Evolutionary conservation across 2,113 vertebrate species (phyloP), one percentile per base, ranked within the genome.

Genomic region (Rhynchomys soricoides): DNA sequence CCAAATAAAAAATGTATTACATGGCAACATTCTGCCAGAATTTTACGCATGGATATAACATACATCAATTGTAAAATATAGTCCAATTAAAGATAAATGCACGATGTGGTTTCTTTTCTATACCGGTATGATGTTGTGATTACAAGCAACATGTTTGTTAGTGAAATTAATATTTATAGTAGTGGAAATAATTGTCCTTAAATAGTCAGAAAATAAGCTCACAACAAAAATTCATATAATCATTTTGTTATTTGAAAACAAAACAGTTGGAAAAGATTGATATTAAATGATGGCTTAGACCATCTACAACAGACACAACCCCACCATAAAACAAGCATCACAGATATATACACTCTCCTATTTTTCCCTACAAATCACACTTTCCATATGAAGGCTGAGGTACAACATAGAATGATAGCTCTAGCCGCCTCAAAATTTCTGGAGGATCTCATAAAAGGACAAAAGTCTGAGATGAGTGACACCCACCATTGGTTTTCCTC

Each of bases 401-500:
- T 7, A 43, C 4, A 31, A 43, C n/a, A 62, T 26, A 62, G 57
- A 83, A 43, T 83, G 5, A 57, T n/a, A 82, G 3, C 7, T 31
- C 57, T 43, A 29, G 57, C 1, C 5, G 3, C 24, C n/a, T 62
- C n/a, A 83, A 83, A 62, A 62, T 24, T 62, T 17, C 57, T 83
- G 22, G 40, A 83, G 15, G 13, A 43, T 16, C n/a, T 62, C 59
- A 83, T 7, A 62, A 62, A 4, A 62, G 40, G 1, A 59, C 7
- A 83, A n/a, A 83, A 83, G 37, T 62, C 57, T 19, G 43, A 19
- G n/a, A 62, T 62, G n/a, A 31, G n/a, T 62, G n/a, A 40, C 70
- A 83, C 83, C 2, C 64, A 91, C 92, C 82, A 0, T 93, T 92
- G 57, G 96, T 95, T 86, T 94, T 95, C 7, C 75, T 88, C 75